Base-by-base conservation (phyloP, 2,113 vertebrate genomes). In the Sinosuthora webbiana region DNA sequence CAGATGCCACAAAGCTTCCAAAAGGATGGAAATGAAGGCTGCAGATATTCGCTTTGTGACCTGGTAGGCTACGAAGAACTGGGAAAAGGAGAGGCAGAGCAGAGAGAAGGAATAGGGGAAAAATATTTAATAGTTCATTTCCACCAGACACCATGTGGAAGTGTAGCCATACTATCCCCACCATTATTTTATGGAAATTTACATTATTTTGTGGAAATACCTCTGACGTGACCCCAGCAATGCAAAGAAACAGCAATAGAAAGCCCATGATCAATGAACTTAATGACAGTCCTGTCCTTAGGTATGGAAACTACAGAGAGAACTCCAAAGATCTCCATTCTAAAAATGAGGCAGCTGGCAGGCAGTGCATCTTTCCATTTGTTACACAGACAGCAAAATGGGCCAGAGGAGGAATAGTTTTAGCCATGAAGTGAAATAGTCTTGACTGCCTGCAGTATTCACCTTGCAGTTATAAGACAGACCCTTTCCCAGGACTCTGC, bases 11-110 rank as follows among this genome's bases (percentile, higher is more conserved):
- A 79, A 99, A 99, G 64, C 98, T 98, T 67, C 99, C 99, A 19
- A 98, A 99, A 0, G 99, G 99, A 84, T 99, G 99, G 93, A 99
- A 99, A 75, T 98, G 98, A 65, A 99, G 98, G 94, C 99, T 99
- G 97, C 98, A 99, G 93, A 99, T 98, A 92, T 98, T 99, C 2
- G 99, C 98, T 95, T 99, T 99, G 97, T 99, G 99, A 80, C 99
- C 99, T 73, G 98, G 98, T 83, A 99, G 95, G 3, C 98, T 99
- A 59, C 99, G 98, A 44, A 99, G 97, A 96, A 99, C 99, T 99
- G 90, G 31, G 78, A 41, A 83, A 91, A 79, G 14, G 56, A 87
- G 47, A 42, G 80, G 84, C 18, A 83, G 41, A 93, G 45, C 19
- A 28, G 19, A n/a, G 27, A 95, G 39, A 75, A 92, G 30, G 57